Percentiles rank a stretch among this genome's conserved stretches.
phyloP scores from a whole-genome alignment of 2,888 invertebrate species.

The Dilophus febrilis region DNA sequence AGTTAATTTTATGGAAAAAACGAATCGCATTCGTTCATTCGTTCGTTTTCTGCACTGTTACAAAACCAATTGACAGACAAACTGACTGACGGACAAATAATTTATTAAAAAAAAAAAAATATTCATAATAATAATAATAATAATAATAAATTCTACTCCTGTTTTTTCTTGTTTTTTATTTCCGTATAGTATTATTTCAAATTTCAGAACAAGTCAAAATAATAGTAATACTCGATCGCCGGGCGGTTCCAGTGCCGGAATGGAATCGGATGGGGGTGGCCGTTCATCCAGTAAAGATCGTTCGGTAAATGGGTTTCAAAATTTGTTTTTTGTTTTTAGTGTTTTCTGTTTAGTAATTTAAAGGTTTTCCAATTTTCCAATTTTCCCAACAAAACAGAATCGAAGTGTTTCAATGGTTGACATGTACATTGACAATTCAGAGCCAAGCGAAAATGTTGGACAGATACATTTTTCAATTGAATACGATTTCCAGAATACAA shows the following conservation, averaged over 20 bases:
- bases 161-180: background rate
- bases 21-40: too few species aligned
- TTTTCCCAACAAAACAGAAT: constrained; percentile 40
- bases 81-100: too few species aligned
- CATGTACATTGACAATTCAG: constrained; percentile 88
- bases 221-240: constrained; percentile 67
- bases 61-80: too few species aligned
- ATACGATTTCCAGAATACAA: constrained; percentile 86
- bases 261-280: constrained; percentile 14
- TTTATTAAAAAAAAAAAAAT: too few species aligned
- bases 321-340: constrained; percentile 1
- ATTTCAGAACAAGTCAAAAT: constrained; percentile 33
- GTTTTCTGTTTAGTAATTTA: too few species aligned
- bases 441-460: constrained; percentile 84
- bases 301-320: constrained; percentile 11
- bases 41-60: too few species aligned
- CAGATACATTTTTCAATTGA: constrained; percentile 88
- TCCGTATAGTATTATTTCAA: too few species aligned
- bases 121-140: too few species aligned
- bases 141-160: too few species aligned
- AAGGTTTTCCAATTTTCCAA: too few species aligned
- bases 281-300: constrained; percentile 16
- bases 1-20: too few species aligned
- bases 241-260: constrained; percentile 47
- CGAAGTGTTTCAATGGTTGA: constrained; percentile 82